Conservation (phyloP, 1,140 invertebrate genomes). For the Drosophila busckii region DNA sequence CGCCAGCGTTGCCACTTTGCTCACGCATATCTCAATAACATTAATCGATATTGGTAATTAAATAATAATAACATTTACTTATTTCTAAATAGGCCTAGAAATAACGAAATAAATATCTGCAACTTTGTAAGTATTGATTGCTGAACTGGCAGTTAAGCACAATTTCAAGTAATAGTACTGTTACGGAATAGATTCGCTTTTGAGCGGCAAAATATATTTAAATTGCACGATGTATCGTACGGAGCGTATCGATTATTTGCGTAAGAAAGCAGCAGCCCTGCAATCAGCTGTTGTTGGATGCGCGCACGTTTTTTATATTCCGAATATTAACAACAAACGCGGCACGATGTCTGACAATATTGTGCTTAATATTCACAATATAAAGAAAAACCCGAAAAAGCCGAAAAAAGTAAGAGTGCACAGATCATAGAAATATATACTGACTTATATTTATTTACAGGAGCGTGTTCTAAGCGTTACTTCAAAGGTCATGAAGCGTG, state of each 20-base stretch:
- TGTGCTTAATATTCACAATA: slow-evolving; percentile 40
- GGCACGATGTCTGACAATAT: slow-evolving; percentile 39
- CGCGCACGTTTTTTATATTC: slow-evolving; percentile 59
- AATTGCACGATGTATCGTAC: too few species aligned
- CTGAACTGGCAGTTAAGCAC: neutral
- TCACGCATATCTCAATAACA: too few species aligned
- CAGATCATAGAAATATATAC: neutral
- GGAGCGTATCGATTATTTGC: too few species aligned
- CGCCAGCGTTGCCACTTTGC: neutral
- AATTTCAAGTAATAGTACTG: neutral
- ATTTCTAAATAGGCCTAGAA: too few species aligned
- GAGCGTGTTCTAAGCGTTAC: too few species aligned
- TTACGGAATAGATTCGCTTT: too few species aligned
- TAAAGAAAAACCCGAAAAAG: neutral
- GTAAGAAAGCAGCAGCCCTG: too few species aligned
- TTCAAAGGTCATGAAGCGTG: too few species aligned
- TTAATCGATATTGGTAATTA: too few species aligned
- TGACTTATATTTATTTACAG: too few species aligned
- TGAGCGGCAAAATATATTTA: too few species aligned
- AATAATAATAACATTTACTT: too few species aligned
- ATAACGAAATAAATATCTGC: slow-evolving; percentile 1
- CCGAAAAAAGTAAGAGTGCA: slow-evolving; percentile 21
- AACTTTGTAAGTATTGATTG: neutral
- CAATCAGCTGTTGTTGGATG: slow-evolving; percentile 22
- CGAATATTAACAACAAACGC: slow-evolving; percentile 23